Evolutionary conservation across 2,888 invertebrate genomes (phyloP).

Genomic region (Pheosia gnoma): DNA sequence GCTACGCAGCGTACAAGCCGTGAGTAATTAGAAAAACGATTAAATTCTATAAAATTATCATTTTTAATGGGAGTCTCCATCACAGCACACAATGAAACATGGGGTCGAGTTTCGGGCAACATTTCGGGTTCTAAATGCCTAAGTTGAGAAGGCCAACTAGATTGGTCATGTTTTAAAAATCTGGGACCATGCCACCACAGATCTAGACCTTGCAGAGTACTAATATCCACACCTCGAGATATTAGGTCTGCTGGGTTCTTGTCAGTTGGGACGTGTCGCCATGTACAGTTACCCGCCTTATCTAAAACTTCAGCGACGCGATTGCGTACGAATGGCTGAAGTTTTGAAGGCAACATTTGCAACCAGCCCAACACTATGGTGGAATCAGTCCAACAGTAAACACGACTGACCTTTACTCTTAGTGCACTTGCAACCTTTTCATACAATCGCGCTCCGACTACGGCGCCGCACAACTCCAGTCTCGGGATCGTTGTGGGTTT

Average conservation of each 20-base stretch:
- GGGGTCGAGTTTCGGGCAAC: constrained; percentile 9
- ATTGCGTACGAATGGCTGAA: constrained; percentile 40
- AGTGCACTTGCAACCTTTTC: constrained; percentile 30
- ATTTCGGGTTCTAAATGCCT: not conserved
- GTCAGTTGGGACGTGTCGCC: constrained; percentile 37
- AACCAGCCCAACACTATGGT: constrained; percentile 43
- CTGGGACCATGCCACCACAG: constrained; percentile 8
- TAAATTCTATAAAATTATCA: constrained; percentile 4
- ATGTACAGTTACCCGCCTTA: constrained; percentile 14
- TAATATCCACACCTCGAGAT: constrained; percentile 4
- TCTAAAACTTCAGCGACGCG: constrained; percentile 39
- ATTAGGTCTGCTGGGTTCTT: constrained; percentile 1
- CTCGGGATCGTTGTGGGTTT: constrained; percentile 41
- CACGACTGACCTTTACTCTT: constrained; percentile 13
- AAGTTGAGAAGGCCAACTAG: constrained; percentile 4
- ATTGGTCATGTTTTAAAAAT: not conserved
- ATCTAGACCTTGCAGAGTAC: not conserved
- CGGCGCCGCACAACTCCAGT: constrained; percentile 44
- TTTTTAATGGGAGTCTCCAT: not conserved
- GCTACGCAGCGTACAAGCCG: constrained; percentile 10
- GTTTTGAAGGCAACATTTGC: constrained; percentile 27
- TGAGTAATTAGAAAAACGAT: constrained; percentile 8
- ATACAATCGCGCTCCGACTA: constrained; percentile 36
- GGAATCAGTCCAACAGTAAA: constrained; percentile 41
- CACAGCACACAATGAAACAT: not conserved